These are phyloP conservation scores for Thamnophis sirtalis DNA, from an alignment of 2,113 vertebrate species.

Conservation along the genomic window DNA sequence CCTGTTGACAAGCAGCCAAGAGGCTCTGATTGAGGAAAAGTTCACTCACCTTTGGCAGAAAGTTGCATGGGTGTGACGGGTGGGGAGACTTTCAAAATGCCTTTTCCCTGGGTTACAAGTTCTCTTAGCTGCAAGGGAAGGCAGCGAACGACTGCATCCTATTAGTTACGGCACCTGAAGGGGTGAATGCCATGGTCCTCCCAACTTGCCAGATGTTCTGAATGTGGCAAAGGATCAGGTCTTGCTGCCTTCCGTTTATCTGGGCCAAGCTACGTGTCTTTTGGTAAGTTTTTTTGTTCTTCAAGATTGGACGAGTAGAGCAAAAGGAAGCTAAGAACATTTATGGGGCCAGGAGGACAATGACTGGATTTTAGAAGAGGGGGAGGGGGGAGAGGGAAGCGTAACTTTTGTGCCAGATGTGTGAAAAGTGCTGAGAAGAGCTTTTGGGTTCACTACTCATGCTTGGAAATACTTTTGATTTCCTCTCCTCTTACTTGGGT, in stretches of 20 bases:
- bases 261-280: slow-evolving; percentile 4
- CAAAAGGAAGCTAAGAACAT: too few species aligned
- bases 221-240: background rate
- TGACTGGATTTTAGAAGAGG: background rate
- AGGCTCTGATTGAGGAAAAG: slow-evolving; percentile 45
- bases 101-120: slow-evolving; percentile 23
- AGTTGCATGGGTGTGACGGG: slow-evolving; percentile 45
- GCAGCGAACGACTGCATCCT: slow-evolving; percentile 38
- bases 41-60: slow-evolving; percentile 56
- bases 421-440: background rate
- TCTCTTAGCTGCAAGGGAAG: slow-evolving; percentile 28
- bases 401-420: background rate
- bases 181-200: background rate
- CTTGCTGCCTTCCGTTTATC: slow-evolving; percentile 35
- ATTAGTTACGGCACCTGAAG: rapidly evolving
- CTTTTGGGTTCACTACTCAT: background rate
- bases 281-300: slow-evolving; percentile 45
- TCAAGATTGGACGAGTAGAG: background rate
- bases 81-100: slow-evolving; percentile 27
- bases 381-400: background rate
- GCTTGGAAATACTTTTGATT: background rate
- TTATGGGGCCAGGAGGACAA: background rate
- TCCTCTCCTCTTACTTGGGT: background rate
- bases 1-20: slow-evolving; percentile 33
- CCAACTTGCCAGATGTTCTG: rapidly evolving